phyloP scores from a whole-genome alignment of 2,797 vertebrate species.

The Balearica regulorum region DNA sequence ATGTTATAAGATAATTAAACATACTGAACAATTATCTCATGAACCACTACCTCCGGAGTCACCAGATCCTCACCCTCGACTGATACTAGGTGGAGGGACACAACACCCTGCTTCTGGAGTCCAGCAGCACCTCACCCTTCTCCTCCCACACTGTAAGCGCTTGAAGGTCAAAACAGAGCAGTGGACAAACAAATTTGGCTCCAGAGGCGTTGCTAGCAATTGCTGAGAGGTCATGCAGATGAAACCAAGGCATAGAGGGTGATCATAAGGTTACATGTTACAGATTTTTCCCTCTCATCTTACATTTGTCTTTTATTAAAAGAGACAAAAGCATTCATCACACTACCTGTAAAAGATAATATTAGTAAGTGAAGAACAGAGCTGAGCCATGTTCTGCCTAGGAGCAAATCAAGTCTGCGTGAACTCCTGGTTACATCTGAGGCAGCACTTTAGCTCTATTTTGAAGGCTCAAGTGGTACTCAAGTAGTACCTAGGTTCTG shows the following conservation, averaged over 20 bases:
- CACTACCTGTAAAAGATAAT: neutral
- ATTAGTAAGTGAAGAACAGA: neutral
- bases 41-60: neutral
- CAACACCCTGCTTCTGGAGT: neutral
- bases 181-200: neutral
- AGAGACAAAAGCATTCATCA: neutral
- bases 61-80: neutral
- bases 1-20: neutral
- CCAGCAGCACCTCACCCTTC: conserved; percentile 11
- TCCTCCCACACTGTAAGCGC: neutral
- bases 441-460: neutral
- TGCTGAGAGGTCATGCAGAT: neutral
- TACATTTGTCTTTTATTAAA: neutral
- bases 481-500: neutral
- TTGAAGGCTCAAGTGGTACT: neutral
- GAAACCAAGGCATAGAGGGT: neutral
- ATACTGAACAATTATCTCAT: neutral
- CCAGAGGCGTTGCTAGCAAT: neutral
- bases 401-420: neutral
- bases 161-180: neutral
- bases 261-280: neutral
- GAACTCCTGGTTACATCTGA: neutral
- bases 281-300: neutral
- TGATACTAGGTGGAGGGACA: conserved; percentile 21
- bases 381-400: neutral